A percentile compares a stretch with the other conserved stretches of the same genome.
These are phyloP conservation scores for Zele albiditarsus DNA, from an alignment of 2,888 invertebrate species.

Conservation along the genomic window DNA sequence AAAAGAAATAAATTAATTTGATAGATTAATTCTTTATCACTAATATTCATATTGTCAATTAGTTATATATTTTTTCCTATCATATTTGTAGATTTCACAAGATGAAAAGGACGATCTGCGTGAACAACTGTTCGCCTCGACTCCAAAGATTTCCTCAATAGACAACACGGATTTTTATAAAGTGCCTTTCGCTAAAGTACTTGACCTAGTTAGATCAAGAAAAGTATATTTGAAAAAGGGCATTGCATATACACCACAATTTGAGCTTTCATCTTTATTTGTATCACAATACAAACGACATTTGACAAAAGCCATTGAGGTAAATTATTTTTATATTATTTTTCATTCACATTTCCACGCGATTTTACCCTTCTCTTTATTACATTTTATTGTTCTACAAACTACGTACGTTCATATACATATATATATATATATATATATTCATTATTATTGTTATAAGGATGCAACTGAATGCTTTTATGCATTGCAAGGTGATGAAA, in stretches of 20 bases:
- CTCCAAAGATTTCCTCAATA: slow-evolving; percentile 76
- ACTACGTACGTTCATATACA: background rate
- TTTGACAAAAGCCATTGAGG: slow-evolving; percentile 81
- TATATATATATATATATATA: slow-evolving; percentile 39
- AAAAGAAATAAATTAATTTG: no score
- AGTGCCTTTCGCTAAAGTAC: slow-evolving; percentile 89
- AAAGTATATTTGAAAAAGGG: slow-evolving; percentile 87
- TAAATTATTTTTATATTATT: slow-evolving; percentile 64
- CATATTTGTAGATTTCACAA: slow-evolving; percentile 75
- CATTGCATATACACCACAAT: slow-evolving; percentile 89
- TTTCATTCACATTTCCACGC: background rate
- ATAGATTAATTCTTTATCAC: background rate
- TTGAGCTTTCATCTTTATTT: slow-evolving; percentile 89
- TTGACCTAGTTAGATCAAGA: slow-evolving; percentile 86
- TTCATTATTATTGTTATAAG: slow-evolving; percentile 70
- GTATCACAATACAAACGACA: slow-evolving; percentile 83
- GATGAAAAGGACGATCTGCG: slow-evolving; percentile 80
- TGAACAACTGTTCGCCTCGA: slow-evolving; percentile 78
- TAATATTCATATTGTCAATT: slow-evolving; percentile 24
- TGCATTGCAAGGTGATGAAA: slow-evolving; percentile 87
- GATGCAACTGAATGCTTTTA: slow-evolving; percentile 80
- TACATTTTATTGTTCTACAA: background rate
- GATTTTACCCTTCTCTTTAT: no score
- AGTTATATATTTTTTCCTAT: background rate
- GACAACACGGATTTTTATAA: slow-evolving; percentile 83